Percentiles rank a stretch among this genome's conserved stretches.
phyloP scores from a whole-genome alignment of 2,797 vertebrate genomes.

The Coreius guichenoti region DNA sequence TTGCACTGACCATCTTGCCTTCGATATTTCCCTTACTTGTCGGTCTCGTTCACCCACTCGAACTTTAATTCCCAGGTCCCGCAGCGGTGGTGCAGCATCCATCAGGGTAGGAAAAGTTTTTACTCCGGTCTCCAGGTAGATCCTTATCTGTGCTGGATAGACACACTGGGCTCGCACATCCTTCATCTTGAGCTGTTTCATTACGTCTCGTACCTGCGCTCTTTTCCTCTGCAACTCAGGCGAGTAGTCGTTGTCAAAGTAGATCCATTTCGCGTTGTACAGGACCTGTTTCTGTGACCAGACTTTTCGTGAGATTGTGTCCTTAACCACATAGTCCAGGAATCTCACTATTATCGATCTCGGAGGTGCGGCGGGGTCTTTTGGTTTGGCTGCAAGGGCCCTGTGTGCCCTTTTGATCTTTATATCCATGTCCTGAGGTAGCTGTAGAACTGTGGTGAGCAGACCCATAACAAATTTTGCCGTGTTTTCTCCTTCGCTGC shows the following conservation, averaged over 20 bases:
- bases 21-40: background rate
- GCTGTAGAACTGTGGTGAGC: background rate
- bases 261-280: background rate
- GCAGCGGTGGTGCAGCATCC: background rate
- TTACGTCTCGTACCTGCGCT: slow-evolving; percentile 20
- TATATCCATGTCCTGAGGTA: slow-evolving; percentile 12
- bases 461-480: background rate
- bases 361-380: background rate
- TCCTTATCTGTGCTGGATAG: slow-evolving; percentile 46
- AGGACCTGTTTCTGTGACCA: slow-evolving; percentile 27
- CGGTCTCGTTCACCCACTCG: slow-evolving; percentile 2
- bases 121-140: background rate
- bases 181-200: slow-evolving; percentile 31
- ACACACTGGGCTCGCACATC: slow-evolving; percentile 30
- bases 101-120: slow-evolving; percentile 29
- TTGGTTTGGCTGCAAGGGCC: slow-evolving; percentile 37
- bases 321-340: slow-evolving; percentile 39
- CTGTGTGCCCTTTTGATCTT: slow-evolving; percentile 43
- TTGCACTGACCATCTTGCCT: background rate
- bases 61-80: background rate
- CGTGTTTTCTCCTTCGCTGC: slow-evolving; percentile 18
- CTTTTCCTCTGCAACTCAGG: slow-evolving; percentile 41
- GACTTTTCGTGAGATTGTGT: slow-evolving; percentile 18
- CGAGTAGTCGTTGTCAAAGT: slow-evolving; percentile 35
- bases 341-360: slow-evolving; percentile 37